A percentile compares a stretch with the other conserved stretches of the same genome.
Conservation (phyloP, 2,888 invertebrate genomes). For the Metallyticus violacea region DNA sequence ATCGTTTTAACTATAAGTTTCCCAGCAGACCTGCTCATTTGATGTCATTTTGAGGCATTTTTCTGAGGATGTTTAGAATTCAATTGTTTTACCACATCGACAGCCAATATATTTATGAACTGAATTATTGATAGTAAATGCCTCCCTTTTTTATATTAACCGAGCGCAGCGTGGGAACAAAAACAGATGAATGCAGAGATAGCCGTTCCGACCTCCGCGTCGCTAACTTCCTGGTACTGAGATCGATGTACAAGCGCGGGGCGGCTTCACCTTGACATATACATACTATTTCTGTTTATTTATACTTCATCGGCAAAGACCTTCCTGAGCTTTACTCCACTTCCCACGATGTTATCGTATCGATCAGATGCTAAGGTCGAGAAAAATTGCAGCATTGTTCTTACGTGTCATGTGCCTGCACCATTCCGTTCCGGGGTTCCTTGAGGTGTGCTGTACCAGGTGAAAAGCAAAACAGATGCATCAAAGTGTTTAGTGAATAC, state of each 20-base stretch:
- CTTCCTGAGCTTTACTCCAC: neutral
- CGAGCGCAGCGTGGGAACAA: neutral
- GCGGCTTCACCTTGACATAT: neutral
- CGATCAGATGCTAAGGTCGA: too few relatives aligned
- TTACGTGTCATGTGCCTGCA: neutral
- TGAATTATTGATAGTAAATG: neutral
- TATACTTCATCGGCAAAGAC: neutral
- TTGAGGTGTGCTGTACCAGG: neutral
- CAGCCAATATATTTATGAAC: neutral
- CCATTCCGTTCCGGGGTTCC: neutral
- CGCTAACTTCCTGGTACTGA: neutral
- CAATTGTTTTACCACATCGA: too few relatives aligned
- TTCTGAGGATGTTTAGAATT: too few relatives aligned
- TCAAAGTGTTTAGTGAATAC: neutral
- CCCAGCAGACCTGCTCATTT: too few relatives aligned
- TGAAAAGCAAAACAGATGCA: neutral
- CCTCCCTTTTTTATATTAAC: neutral
- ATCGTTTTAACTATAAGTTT: too few relatives aligned
- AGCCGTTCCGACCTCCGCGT: neutral
- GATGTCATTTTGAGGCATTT: too few relatives aligned
- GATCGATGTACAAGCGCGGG: neutral
- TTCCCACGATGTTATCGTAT: neutral
- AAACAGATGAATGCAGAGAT: neutral
- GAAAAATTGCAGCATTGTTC: neutral
- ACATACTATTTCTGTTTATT: neutral